Base-by-base conservation (phyloP, 2,797 vertebrate genomes). In the Molossus alvarezi region DNA sequence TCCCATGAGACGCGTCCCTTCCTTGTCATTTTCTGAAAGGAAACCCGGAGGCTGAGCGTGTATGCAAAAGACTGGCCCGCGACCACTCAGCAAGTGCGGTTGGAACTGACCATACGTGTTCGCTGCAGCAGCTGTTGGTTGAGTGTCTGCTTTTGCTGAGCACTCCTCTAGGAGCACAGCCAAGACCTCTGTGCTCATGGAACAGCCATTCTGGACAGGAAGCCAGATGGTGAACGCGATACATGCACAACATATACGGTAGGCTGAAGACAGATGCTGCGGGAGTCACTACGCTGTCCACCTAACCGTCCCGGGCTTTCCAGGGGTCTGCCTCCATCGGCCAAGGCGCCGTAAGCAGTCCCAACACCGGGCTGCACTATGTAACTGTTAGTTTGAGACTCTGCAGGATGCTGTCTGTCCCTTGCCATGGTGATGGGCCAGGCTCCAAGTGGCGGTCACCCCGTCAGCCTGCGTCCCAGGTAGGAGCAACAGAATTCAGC, bases 11-110 rank as follows among this genome's bases (percentile, higher is more conserved):
- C 53, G 65, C 37, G 73, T 14, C 48, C n/a, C 5, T 84, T 76
- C 64, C 27, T n/a, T 1, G 11, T 89, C 48, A 41, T 75, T 92
- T 94, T 93, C 37, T 86, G 77, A 62, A 73, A 88, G 72, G 67
- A 88, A 90, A 80, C 3, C 3, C 87, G 48, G 62, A 95, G 37
- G 21, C 14, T 90, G 64, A 57, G 69, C 25, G 5, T 60, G 5
- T 25, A 41, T 25, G 33, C 15, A 53, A 79, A 85, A 33, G 41
- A 51, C 25, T 57, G 77, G 27, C 53, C n/a, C 51, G 82, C 64
- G 51, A 33, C 17, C 13, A 17, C 51, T 90, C 45, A 76, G 81
- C 48, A 45, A 67, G 14, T 58, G 2, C 53, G 27, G 9, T 17
- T 11, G 58, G 65, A 91, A 51, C 29, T 69, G 33, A 51, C 3